These are phyloP conservation scores for Camponotus fellah DNA, from an alignment of 2,888 invertebrate genomes.

Conservation along the genomic window DNA sequence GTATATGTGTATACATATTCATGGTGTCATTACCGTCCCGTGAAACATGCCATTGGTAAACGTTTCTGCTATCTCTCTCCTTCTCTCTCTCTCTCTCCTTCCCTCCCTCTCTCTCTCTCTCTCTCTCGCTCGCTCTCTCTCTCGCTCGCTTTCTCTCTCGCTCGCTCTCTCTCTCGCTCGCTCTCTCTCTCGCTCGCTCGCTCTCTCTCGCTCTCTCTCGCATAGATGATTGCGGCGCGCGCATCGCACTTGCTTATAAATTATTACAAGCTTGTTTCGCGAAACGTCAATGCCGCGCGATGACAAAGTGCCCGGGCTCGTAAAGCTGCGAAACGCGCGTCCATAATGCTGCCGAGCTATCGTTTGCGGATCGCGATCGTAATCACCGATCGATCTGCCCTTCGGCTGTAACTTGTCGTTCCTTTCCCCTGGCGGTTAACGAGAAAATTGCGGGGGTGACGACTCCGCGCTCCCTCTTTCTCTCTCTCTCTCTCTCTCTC, in stretches of 20 bases:
- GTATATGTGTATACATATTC: constrained; percentile 81
- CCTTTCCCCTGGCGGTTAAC: constrained; percentile 37
- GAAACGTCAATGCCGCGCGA: constrained; percentile 72
- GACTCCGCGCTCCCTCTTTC: constrained; percentile 32
- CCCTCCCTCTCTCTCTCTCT: constrained; percentile 49
- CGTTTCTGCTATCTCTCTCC: constrained; percentile 76
- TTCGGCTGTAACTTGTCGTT: constrained; percentile 42
- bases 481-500: constrained; percentile 8
- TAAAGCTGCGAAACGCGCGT: constrained; percentile 63
- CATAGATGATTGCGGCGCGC: constrained; percentile 67
- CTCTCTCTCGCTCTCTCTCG: constrained; percentile 33
- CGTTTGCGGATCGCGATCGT: constrained; percentile 62
- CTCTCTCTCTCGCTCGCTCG: constrained; percentile 28
- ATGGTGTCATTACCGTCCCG: constrained; percentile 82
- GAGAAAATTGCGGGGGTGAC: constrained; percentile 53
- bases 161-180: constrained; percentile 50
- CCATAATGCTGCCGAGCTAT: constrained; percentile 48
- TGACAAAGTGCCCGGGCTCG: constrained; percentile 73
- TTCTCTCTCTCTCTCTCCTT: constrained; percentile 38
- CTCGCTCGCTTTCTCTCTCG: constrained; percentile 64
- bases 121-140: constrained; percentile 3
- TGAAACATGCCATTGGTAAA: constrained; percentile 82
- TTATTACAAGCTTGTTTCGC: constrained; percentile 74
- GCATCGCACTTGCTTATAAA: constrained; percentile 73
- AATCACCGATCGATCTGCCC: constrained; percentile 69